Evolutionary conservation across 2,113 vertebrate genomes (phyloP).

Genomic region (Castor canadensis): DNA sequence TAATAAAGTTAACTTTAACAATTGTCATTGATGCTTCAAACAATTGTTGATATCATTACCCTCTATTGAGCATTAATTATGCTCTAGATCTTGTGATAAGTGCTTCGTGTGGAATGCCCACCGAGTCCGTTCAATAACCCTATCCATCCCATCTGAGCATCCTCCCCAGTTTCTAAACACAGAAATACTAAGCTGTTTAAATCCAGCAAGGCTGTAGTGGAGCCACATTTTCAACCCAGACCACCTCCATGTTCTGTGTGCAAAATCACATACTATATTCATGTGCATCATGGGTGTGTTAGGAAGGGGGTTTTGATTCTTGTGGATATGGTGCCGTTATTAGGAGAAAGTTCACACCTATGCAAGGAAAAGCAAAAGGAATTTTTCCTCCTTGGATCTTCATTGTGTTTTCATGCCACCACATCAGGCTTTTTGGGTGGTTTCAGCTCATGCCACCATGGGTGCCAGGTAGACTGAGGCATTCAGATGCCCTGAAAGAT

Average conservation of each 20-base stretch:
- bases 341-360: background rate
- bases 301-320: background rate
- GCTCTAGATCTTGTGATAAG: background rate
- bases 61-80: background rate
- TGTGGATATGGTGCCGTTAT: background rate
- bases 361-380: background rate
- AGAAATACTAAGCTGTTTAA: background rate
- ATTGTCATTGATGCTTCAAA: background rate
- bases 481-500: background rate
- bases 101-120: background rate
- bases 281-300: rapidly evolving
- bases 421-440: background rate
- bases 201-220: background rate
- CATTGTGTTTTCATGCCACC: background rate
- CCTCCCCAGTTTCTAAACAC: background rate
- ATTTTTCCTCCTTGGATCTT: background rate
- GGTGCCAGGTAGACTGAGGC: background rate
- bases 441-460: background rate
- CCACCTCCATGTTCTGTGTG: background rate
- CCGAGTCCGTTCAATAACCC: background rate
- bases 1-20: background rate
- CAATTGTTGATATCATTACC: background rate
- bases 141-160: background rate
- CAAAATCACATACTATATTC: background rate
- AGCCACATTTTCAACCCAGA: background rate